Base-by-base conservation (phyloP, 2,113 vertebrate genomes). In the Gobio gobio region DNA sequence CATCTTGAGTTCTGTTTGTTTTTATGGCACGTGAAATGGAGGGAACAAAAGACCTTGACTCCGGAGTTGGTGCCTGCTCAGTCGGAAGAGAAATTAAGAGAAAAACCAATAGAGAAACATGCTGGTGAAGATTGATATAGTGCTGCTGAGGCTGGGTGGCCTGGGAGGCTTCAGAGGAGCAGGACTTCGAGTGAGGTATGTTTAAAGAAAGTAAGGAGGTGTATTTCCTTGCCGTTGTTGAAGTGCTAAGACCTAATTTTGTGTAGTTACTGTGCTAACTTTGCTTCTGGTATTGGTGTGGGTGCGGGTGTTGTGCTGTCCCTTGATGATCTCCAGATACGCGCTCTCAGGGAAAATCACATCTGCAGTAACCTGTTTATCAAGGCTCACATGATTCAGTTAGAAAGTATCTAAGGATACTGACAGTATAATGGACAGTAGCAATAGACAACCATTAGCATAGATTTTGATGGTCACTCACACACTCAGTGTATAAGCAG, bases 281-380 rank as follows among this genome's bases (percentile, higher is more conserved):
- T 87, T 78, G 86, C 89, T 87, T 74, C 90, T 90, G 88, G 87
- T 90, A 85, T 88, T 86, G 33, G 56, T 90, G 88, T 78, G 87
- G 45, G 59, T 90, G 88, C 75, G 87, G 45, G 63, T 66, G 73
- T 82, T 72, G 87, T 29, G 9, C 72, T 76, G 63, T 66, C 82
- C 84, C 85, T 72, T 91, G 91, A 92, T 91, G 86, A 88, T 91
- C 90, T 90, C 90, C 93, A 92, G 92, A 84, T 86, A 18, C 82
- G 4, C 87, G 85, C 87, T 88, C 89, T 88, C 73, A 86, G 40
- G 64, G 59, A 85, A 86, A 89, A 86, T 88, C 87, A 90, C 74
- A 89, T 91, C 91, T 90, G 88, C 90, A 90, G 90, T 90, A 91
- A 93, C 90, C 87, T 91, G 90, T 93, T 93, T 93, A 93, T 89